These are phyloP conservation scores for Gasteruption jaculator DNA, from an alignment of 2,888 invertebrate species.

Conservation along the genomic window DNA sequence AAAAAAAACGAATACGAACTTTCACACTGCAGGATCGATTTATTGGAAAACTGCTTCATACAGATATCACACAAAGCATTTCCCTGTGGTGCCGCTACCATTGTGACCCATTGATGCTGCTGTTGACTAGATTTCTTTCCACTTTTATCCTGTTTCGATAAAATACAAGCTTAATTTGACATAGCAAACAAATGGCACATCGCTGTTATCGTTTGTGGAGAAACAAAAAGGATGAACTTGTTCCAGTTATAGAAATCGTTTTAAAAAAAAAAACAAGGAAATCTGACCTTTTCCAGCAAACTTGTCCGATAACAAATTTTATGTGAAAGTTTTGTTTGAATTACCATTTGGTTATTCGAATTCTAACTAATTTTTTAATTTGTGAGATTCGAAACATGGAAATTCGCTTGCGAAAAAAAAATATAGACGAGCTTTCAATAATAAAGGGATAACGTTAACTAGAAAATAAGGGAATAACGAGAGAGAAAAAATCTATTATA, in stretches of 20 bases:
- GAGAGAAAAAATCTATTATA: no score
- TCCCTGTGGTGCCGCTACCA: conserved; percentile 59
- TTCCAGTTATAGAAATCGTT: conserved; percentile 17
- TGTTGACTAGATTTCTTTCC: conserved; percentile 58
- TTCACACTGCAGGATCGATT: conserved; percentile 80
- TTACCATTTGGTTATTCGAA: neutral
- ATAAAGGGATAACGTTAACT: no score
- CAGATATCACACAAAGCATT: conserved; percentile 75
- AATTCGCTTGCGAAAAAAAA: no score
- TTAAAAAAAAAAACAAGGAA: conserved; percentile 7
- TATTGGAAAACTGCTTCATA: conserved; percentile 71
- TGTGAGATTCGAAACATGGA: no score
- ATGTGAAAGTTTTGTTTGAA: neutral
- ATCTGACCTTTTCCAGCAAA: neutral
- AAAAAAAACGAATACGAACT: conserved; percentile 53
- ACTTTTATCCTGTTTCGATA: conserved; percentile 64
- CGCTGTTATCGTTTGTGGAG: no score
- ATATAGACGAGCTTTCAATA: no score
- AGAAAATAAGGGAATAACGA: no score
- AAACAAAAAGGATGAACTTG: conserved; percentile 24
- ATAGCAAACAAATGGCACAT: conserved; percentile 1
- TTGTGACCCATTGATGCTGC: conserved; percentile 68
- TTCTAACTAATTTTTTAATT: no score
- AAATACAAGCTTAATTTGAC: conserved; percentile 5
- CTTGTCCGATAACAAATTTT: neutral